These are phyloP conservation scores for Megalops cyprinoides DNA, from an alignment of 2,797 vertebrate genomes.

Conservation along the genomic window DNA sequence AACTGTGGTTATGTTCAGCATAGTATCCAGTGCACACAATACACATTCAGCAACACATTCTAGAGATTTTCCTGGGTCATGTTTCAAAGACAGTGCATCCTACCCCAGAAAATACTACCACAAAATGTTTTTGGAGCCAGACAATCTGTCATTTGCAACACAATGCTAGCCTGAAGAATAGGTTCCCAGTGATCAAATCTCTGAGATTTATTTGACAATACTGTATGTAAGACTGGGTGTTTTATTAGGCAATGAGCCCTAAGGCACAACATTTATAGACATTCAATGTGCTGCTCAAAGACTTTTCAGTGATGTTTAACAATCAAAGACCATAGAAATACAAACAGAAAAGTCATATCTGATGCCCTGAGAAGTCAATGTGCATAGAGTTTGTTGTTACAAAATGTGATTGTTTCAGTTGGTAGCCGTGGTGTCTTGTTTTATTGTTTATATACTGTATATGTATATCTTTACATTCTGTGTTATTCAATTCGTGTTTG, in stretches of 20 bases:
- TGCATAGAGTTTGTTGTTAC: too few species aligned
- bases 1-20: not conserved
- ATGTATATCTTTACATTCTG: too few species aligned
- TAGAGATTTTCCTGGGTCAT: too few species aligned
- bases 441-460: too few species aligned
- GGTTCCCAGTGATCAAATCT: not conserved
- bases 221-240: not conserved
- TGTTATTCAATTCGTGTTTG: too few species aligned
- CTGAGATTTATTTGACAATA: not conserved
- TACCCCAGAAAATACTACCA: too few species aligned
- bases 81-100: not conserved
- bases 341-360: too few species aligned
- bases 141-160: not conserved
- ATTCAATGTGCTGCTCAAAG: not conserved
- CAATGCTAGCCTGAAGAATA: not conserved
- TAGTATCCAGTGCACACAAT: too few species aligned
- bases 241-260: not conserved
- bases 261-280: not conserved
- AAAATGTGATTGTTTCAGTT: too few species aligned
- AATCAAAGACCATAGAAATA: not conserved
- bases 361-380: too few species aligned
- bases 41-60: too few species aligned
- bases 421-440: too few species aligned
- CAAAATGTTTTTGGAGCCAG: not conserved
- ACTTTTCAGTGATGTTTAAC: not conserved